Conservation (phyloP, 2,888 invertebrate genomes). For the Formica aserva region DNA sequence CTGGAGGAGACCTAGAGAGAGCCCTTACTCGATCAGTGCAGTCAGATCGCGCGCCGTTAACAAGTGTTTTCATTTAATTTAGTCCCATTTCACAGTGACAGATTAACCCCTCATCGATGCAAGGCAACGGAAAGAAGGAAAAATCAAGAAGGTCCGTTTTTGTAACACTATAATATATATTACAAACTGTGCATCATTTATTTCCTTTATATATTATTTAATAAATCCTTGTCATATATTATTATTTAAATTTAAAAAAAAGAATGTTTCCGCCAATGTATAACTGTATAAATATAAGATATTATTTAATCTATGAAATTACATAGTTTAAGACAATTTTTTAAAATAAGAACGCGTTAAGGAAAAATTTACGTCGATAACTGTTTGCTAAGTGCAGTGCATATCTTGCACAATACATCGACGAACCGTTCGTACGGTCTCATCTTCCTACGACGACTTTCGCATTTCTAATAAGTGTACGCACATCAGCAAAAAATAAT, state of each 20-base stretch:
- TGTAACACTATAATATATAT: background rate
- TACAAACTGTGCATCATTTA: background rate
- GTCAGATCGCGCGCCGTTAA: conserved; percentile 51
- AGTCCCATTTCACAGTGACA: conserved; percentile 17
- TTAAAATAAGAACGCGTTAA: background rate
- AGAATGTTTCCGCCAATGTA: too few species aligned
- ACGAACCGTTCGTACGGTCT: conserved; percentile 29
- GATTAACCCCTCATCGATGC: conserved; percentile 16
- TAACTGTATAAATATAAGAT: too few species aligned
- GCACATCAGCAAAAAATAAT: conserved; percentile 4
- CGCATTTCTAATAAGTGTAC: conserved; percentile 62
- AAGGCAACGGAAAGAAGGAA: background rate
- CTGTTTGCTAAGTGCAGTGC: background rate
- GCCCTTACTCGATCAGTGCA: conserved; percentile 55
- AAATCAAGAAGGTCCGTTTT: conserved; percentile 32
- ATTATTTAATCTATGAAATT: background rate
- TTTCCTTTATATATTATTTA: background rate
- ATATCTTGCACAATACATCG: background rate
- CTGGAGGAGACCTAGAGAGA: conserved; percentile 34
- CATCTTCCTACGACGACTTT: conserved; percentile 54
- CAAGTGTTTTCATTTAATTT: conserved; percentile 13
- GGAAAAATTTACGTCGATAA: background rate
- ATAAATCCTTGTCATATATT: too few species aligned
- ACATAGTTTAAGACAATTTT: background rate
- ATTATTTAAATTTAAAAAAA: background rate